These are phyloP conservation scores for Eupithecia tripunctaria DNA, from an alignment of 2,888 invertebrate species.

Conservation along the genomic window DNA sequence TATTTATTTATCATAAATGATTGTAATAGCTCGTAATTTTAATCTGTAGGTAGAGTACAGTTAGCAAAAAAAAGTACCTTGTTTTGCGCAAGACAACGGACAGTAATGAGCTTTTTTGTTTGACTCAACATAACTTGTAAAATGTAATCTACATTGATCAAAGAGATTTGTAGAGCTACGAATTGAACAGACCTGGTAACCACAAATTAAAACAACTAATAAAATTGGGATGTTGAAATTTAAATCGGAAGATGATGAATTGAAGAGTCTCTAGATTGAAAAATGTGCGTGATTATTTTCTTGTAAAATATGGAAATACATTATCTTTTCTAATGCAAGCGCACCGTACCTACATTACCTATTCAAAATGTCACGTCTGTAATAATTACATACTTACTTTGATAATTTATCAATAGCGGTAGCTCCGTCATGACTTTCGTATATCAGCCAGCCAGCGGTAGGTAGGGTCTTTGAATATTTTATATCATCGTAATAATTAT, in stretches of 20 bases:
- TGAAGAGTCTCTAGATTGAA: not conserved
- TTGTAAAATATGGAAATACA: not conserved
- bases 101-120: constrained; percentile 60
- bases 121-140: constrained; percentile 51
- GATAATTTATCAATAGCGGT: constrained; percentile 13
- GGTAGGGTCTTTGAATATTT: not conserved
- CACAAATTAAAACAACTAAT: not conserved
- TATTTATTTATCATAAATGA: constrained; percentile 75
- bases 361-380: constrained; percentile 24
- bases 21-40: constrained; percentile 75
- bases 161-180: constrained; percentile 33
- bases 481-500: not conserved
- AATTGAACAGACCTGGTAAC: constrained; percentile 14
- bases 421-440: constrained; percentile 14
- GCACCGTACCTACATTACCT: not conserved
- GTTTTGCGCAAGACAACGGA: constrained; percentile 34
- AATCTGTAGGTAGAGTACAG: constrained; percentile 58
- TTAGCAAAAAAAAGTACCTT: constrained; percentile 61
- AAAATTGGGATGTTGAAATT: not conserved
- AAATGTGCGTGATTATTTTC: constrained; percentile 10
- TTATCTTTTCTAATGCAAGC: constrained; percentile 11
- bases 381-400: constrained; percentile 13
- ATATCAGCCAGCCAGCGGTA: not conserved
- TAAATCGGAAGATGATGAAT: not conserved
- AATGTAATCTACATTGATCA: constrained; percentile 54